Base-by-base conservation (phyloP, 1,140 invertebrate genomes). In the Trachelipus rathkii region DNA sequence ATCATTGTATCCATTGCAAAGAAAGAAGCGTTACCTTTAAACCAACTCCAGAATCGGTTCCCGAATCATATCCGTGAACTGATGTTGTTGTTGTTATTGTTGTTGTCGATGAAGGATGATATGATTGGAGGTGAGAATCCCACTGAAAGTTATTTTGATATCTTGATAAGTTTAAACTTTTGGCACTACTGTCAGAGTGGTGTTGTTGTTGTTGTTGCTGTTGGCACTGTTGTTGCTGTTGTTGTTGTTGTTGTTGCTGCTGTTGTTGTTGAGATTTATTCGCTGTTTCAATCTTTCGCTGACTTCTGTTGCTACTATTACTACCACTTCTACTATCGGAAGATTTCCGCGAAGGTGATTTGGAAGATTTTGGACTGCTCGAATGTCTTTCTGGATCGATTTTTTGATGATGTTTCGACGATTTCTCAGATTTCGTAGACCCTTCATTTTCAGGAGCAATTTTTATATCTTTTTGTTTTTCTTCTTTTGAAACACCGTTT, bases 1-100 rank as follows among this genome's bases (percentile, higher is more conserved):
- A 33, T 33, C 1, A 33, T n/a, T 6, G 33, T 33, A 6, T 33
- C 1, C 1, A 33, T 1, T 33, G 33, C 33, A 33, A 6, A 33
- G 6, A 33, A 33, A 33, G 6, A 33, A 33, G 2, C 33, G 2
- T 68, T 66, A 81, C 80, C 76, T 79, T 81, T 44, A 81, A 72
- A 19, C 80, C 80, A 13, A 81, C 80, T 21, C 80, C 80, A 10
- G 80, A 81, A 73, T 81, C 80, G 7, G 77, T 77, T 33, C 80
- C 80, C 4, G 80, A 81, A 74, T 81, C 80, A 50, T 81, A 81
- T 24, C 80, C 80, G 9, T 77, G 80, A 66, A 60, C 50, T 13
- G 50, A 60, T 3, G 50, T 60, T 60, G 50, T 60, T 33, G 33
- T 33, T 1, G 33, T 33, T 1, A 6, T 33, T 6, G 33, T 33